Evolutionary conservation across 2,888 invertebrate species (phyloP).

Genomic region (Kryphioiulus occultus): DNA sequence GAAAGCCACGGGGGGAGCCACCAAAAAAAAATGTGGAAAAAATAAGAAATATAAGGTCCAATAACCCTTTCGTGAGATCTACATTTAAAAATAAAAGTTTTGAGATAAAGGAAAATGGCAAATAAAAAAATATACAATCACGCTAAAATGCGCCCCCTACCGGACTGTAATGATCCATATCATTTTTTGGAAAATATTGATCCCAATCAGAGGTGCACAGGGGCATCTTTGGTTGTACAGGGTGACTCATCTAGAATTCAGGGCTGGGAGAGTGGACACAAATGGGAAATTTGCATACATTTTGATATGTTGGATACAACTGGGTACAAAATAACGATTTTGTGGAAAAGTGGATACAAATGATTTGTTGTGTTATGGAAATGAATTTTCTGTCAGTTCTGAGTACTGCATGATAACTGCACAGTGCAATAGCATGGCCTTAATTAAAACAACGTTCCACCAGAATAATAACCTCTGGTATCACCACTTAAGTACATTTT

Average conservation of each 20-base stretch:
- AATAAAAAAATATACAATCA: not conserved
- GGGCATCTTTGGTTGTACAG: not conserved
- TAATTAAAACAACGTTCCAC: too few species aligned
- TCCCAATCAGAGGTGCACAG: not conserved
- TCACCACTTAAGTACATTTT: too few species aligned
- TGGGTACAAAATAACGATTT: too few species aligned
- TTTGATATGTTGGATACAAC: too few species aligned
- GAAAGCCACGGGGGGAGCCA: slow-evolving; percentile 23
- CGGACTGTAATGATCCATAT: not conserved
- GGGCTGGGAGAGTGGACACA: too few species aligned
- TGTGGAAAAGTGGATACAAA: too few species aligned
- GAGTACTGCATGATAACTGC: too few species aligned
- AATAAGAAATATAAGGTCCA: slow-evolving; percentile 15
- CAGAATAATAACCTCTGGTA: too few species aligned
- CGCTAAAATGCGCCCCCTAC: not conserved
- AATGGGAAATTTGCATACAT: too few species aligned
- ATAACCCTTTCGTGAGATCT: slow-evolving; percentile 9
- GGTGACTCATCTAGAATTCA: not conserved
- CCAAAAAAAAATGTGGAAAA: not conserved
- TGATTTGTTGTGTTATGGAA: too few species aligned
- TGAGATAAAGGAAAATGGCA: not conserved
- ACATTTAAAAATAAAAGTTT: not conserved
- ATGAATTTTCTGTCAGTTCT: too few species aligned
- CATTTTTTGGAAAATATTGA: not conserved
- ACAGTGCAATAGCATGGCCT: too few species aligned